These are phyloP conservation scores for Aradus depressus DNA, from an alignment of 2,888 invertebrate species.

Conservation along the genomic window DNA sequence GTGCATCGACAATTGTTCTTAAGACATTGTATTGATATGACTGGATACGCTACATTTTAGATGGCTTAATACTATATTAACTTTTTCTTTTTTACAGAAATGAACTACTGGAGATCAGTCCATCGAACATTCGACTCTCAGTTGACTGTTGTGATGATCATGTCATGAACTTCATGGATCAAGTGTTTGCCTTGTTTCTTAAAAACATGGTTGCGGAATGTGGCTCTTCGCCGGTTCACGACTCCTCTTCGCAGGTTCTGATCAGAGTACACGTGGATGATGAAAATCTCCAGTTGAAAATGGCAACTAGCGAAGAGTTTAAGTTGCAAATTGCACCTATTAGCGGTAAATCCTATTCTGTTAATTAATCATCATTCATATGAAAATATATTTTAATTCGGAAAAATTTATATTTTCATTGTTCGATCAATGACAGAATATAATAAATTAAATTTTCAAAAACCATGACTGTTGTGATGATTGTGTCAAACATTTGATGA, in stretches of 20 bases:
- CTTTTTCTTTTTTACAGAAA: conserved; percentile 4
- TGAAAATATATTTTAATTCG: too few species aligned
- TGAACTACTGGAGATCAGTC: conserved; percentile 4
- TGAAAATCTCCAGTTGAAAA: conserved; percentile 4
- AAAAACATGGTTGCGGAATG: conserved; percentile 1
- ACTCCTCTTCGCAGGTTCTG: not conserved
- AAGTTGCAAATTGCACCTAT: not conserved
- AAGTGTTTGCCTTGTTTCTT: conserved; percentile 6
- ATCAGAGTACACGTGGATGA: conserved; percentile 3
- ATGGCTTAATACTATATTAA: too few species aligned
- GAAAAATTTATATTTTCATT: too few species aligned
- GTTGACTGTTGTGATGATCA: conserved; percentile 4
- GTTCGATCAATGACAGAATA: too few species aligned
- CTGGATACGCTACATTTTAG: too few species aligned
- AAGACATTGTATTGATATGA: too few species aligned
- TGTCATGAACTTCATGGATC: not conserved
- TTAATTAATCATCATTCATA: too few species aligned
- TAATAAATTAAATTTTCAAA: too few species aligned
- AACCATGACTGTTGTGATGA: too few species aligned
- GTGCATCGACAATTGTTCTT: too few species aligned
- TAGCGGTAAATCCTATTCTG: not conserved
- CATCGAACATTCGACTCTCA: conserved; percentile 1
- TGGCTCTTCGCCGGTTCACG: not conserved
- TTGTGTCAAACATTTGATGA: too few species aligned
- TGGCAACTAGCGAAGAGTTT: conserved; percentile 9